A percentile compares a stretch with the other conserved stretches of the same genome.
These are phyloP conservation scores for Pithys albifrons DNA, from an alignment of 2,113 vertebrate genomes.

Conservation along the genomic window DNA sequence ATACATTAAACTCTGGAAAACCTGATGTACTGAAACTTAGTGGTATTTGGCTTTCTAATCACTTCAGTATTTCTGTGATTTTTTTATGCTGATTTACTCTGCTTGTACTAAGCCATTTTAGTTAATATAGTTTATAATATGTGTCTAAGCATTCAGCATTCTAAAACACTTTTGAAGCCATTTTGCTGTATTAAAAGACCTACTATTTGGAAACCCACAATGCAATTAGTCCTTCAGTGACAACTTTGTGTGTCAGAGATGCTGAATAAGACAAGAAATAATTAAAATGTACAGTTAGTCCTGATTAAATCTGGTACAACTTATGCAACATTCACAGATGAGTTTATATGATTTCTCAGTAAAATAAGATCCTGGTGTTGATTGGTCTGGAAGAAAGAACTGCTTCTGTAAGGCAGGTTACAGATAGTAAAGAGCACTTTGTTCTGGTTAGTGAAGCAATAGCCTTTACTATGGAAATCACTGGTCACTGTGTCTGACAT, in stretches of 20 bases:
- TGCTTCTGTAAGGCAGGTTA: not conserved
- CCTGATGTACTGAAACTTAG: not conserved
- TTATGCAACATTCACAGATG: not conserved
- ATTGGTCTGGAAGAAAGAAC: not conserved
- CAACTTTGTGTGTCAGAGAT: not conserved
- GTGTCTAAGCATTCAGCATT: not conserved
- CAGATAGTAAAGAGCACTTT: not conserved
- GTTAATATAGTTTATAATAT: not conserved
- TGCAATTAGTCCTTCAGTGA: not conserved
- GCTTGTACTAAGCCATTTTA: not conserved
- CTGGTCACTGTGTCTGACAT: accelerated
- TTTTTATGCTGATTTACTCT: not conserved
- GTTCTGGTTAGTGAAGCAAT: not conserved
- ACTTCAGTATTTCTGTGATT: not conserved
- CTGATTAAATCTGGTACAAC: not conserved
- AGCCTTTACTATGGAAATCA: not conserved
- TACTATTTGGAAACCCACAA: not conserved
- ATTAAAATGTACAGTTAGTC: not conserved
- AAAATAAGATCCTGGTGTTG: not conserved
- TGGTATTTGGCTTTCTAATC: not conserved
- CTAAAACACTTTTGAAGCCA: not conserved
- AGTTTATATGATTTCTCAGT: not conserved
- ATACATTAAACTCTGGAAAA: not conserved
- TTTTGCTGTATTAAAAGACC: not conserved
- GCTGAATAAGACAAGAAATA: not conserved